Evolutionary conservation across 2,113 vertebrate species (phyloP).

Genomic region (Amblyornis subalaris): DNA sequence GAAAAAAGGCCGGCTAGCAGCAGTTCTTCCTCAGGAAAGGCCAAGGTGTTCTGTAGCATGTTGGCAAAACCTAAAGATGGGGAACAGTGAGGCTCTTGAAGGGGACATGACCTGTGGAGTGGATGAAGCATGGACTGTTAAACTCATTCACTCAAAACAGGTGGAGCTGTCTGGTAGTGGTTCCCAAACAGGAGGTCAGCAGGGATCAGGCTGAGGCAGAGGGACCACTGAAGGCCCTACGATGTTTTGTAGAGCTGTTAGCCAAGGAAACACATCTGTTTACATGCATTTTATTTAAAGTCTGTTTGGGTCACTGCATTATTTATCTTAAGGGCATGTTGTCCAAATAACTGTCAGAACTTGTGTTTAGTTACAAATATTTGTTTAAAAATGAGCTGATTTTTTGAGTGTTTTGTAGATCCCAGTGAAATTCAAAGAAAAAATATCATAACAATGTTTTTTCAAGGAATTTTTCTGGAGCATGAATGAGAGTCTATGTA

Average conservation of each 20-base stretch:
- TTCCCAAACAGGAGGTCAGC: neutral
- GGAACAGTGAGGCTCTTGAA: neutral
- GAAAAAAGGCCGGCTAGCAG: neutral
- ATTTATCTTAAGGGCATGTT: neutral
- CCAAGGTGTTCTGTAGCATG: neutral
- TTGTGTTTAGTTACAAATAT: neutral
- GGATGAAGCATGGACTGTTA: neutral
- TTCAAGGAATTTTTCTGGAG: neutral
- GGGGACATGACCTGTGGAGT: neutral
- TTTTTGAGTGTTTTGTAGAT: neutral
- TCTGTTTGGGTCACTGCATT: neutral
- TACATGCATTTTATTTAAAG: neutral
- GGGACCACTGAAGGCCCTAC: neutral
- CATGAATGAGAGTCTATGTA: neutral
- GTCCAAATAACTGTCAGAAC: neutral
- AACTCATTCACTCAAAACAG: neutral
- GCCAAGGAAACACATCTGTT: neutral
- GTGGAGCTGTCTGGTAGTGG: neutral
- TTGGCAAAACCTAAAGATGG: neutral
- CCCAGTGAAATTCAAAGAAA: neutral
- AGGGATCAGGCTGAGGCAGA: neutral
- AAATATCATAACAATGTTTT: neutral
- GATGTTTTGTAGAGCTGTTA: neutral
- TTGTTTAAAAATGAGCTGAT: neutral
- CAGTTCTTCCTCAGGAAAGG: neutral